phyloP scores from a whole-genome alignment of 2,888 invertebrate genomes.

The Timema podura region DNA sequence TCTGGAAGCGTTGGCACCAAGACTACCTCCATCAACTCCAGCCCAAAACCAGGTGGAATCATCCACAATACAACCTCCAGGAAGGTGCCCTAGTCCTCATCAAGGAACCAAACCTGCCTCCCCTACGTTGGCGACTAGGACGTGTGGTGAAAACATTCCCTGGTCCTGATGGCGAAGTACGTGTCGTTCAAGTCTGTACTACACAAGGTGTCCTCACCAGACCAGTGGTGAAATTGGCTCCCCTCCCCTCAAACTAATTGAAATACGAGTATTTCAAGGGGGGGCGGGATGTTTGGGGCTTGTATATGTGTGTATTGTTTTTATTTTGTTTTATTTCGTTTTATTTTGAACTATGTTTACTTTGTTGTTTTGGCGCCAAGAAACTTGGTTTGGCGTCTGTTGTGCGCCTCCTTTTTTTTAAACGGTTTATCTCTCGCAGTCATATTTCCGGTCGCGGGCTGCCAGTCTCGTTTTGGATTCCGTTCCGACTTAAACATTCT shows the following conservation, averaged over 20 bases:
- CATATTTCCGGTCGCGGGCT: too few species aligned
- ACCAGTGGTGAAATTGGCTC: neutral
- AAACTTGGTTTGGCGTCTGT: too few species aligned
- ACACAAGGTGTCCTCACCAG: neutral
- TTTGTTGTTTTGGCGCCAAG: neutral
- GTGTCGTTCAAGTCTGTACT: neutral
- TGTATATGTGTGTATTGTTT: too few species aligned
- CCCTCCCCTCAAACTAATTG: neutral
- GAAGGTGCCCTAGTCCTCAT: neutral
- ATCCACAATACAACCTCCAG: neutral
- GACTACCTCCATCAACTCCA: neutral
- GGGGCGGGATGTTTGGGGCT: neutral
- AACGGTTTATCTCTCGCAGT: too few species aligned
- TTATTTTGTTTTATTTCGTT: too few species aligned
- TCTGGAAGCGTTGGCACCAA: constrained; percentile 1
- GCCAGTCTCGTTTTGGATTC: too few species aligned
- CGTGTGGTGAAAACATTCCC: neutral
- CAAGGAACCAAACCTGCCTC: neutral
- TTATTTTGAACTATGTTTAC: too few species aligned
- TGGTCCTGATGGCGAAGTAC: constrained; percentile 8
- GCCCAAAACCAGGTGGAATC: neutral
- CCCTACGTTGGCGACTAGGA: neutral
- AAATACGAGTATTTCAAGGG: neutral
- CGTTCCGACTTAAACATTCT: too few species aligned
- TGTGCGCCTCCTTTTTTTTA: too few species aligned